Evolutionary conservation across 2,797 vertebrate genomes (phyloP), one percentile per base, ranked within the genome.

Genomic region (Adrianichthys oophorus): DNA sequence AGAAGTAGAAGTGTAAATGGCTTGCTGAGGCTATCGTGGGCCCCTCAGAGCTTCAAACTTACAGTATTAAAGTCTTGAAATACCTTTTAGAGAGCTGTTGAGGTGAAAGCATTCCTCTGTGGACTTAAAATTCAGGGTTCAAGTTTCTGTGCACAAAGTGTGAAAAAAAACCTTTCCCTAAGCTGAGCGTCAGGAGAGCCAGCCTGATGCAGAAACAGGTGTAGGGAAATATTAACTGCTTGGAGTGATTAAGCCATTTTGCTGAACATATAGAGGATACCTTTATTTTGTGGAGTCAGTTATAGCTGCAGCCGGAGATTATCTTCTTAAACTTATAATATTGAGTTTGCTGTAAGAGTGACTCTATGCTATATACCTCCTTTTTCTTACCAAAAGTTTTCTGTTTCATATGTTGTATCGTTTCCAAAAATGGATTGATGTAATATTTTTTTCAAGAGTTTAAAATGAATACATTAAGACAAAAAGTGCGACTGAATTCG

Each of bases 151-250:
- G 48, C 21, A 8, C 49, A 65, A 60, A 49, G 75, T 83, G 84
- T 19, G 42, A 66, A 85, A 79, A 79, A 72, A 65, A 83, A 74
- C 60, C 65, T 79, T 84, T 81, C 68, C 58, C 66, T 62, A 73
- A 65, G 68, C 65, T 21, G 52, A 78, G 49, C 80, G 77, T 37
- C 81, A 69, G 43, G 82, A 83, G 86, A 85, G 72, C 62, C 61
- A 40, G 59, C 59, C 68, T 56, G 68, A 53, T 61, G 57, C 55
- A 65, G 72, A 45, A 83, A 86, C 84, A 89, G 82, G 86, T 88
- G 85, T 71, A 83, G 66, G 59, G 58, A 45, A 74, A 74, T 42
- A 54, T 60, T 68, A 66, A 76, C 42, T 37, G 12, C 58, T 62
- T 1, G 13, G 44, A 57, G 18, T 41, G 56, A 67, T 64, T 46